phyloP scores from a whole-genome alignment of 2,113 vertebrate genomes.

The Dasyornis broadbenti region DNA sequence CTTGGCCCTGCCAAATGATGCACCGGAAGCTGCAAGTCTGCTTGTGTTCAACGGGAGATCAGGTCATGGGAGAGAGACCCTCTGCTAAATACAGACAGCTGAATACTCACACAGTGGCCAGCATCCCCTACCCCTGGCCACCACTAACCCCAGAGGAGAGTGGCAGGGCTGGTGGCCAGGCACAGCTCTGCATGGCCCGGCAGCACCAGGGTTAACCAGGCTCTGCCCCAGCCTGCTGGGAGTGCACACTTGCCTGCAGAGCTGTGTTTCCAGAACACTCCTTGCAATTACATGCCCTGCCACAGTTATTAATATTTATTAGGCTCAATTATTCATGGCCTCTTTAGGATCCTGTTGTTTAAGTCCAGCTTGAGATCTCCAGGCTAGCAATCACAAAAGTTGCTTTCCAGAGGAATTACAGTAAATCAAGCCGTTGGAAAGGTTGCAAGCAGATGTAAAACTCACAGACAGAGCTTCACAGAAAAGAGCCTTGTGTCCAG shows the following conservation, averaged over 20 bases:
- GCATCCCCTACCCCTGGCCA: background rate
- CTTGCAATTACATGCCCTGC: slow-evolving; percentile 55
- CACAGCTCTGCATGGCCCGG: background rate
- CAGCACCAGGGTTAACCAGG: slow-evolving; percentile 4
- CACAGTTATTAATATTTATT: slow-evolving; percentile 66
- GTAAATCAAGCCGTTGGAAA: slow-evolving; percentile 38
- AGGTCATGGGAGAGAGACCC: background rate
- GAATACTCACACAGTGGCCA: background rate
- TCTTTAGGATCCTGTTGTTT: slow-evolving; percentile 59
- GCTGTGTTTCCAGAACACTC: slow-evolving; percentile 47
- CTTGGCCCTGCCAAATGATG: background rate
- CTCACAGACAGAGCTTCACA: background rate
- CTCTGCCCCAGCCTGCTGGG: background rate
- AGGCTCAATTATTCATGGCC: slow-evolving; percentile 64
- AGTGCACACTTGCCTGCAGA: background rate
- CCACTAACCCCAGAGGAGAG: background rate
- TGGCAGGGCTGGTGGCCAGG: background rate
- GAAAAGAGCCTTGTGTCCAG: background rate
- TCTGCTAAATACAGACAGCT: background rate
- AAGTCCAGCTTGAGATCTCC: slow-evolving; percentile 54
- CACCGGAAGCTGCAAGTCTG: background rate
- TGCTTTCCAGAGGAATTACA: slow-evolving; percentile 49
- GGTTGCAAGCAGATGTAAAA: background rate
- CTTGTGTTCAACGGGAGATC: background rate
- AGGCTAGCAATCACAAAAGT: slow-evolving; percentile 52